Conservation (phyloP, 2,888 invertebrate genomes). For the Spatulosminthurus flaviceps region DNA sequence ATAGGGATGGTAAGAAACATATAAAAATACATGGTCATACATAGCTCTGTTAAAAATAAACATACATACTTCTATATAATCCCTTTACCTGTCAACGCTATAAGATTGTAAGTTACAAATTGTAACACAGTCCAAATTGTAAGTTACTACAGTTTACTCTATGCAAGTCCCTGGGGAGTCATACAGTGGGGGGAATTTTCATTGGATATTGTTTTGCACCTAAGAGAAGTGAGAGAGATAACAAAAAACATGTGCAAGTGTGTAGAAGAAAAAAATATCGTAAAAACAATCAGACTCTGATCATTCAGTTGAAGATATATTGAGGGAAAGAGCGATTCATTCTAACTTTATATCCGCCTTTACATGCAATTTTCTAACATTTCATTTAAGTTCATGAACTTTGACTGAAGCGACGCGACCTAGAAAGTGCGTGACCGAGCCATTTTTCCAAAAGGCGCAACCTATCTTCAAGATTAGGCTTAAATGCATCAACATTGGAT, state of each 20-base stretch:
- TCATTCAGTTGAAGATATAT: background rate
- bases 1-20: too few species aligned
- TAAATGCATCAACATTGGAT: conserved; percentile 16
- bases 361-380: conserved; percentile 44
- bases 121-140: too few species aligned
- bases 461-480: conserved; percentile 36
- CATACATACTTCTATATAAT: too few species aligned
- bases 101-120: too few species aligned
- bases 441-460: conserved; percentile 41
- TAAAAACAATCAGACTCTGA: conserved; percentile 33
- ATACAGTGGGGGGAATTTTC: too few species aligned
- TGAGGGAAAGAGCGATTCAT: conserved; percentile 3
- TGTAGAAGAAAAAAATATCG: background rate
- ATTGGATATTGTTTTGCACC: too few species aligned
- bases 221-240: too few species aligned
- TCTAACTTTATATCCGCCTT: conserved; percentile 12
- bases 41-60: too few species aligned
- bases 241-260: background rate
- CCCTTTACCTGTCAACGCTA: too few species aligned
- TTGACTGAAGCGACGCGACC: conserved; percentile 49
- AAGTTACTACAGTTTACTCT: too few species aligned
- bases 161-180: too few species aligned
- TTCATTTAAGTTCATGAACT: conserved; percentile 50
- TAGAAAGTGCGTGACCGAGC: conserved; percentile 51
- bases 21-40: too few species aligned